These are phyloP conservation scores for Tetraodon nigroviridis DNA, from an alignment of 2,113 vertebrate genomes.

Conservation along the genomic window DNA sequence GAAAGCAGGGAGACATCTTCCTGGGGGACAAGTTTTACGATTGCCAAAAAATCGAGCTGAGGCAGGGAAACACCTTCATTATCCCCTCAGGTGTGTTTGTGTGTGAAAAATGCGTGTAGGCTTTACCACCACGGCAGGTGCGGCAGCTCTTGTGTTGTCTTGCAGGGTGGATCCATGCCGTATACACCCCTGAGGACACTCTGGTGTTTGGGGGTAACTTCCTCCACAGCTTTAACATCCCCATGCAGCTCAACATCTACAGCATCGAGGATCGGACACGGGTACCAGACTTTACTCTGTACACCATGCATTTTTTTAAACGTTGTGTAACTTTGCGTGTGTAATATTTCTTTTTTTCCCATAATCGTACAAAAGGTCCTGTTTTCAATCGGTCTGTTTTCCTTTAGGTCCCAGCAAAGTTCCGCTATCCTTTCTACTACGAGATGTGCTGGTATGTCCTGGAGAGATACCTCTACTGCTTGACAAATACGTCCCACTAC, in stretches of 20 bases:
- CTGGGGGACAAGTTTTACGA: conserved; percentile 90
- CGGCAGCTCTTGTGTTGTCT: conserved; percentile 1
- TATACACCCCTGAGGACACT: conserved; percentile 95
- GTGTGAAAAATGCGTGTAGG: neutral
- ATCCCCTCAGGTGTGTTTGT: conserved; percentile 88
- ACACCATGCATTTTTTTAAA: neutral
- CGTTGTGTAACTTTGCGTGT: neutral
- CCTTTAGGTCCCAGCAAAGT: conserved; percentile 91
- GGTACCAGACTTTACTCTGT: conserved; percentile 66
- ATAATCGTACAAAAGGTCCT: neutral
- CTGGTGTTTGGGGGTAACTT: conserved; percentile 97
- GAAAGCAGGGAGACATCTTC: conserved; percentile 98
- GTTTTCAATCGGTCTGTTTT: conserved; percentile 6
- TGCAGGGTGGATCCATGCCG: conserved; percentile 96
- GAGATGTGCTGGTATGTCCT: conserved; percentile 99
- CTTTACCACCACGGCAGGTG: neutral
- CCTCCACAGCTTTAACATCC: conserved; percentile 98
- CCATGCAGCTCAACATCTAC: conserved; percentile 97
- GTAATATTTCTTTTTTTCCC: neutral
- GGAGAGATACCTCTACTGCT: conserved; percentile 93
- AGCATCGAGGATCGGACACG: conserved; percentile 95
- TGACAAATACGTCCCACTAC: conserved; percentile 88
- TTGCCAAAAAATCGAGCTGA: conserved; percentile 93
- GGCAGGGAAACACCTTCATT: conserved; percentile 96
- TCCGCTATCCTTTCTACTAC: conserved; percentile 96